Conservation (phyloP, 2,113 vertebrate genomes). For the Eretmochelys imbricata region DNA sequence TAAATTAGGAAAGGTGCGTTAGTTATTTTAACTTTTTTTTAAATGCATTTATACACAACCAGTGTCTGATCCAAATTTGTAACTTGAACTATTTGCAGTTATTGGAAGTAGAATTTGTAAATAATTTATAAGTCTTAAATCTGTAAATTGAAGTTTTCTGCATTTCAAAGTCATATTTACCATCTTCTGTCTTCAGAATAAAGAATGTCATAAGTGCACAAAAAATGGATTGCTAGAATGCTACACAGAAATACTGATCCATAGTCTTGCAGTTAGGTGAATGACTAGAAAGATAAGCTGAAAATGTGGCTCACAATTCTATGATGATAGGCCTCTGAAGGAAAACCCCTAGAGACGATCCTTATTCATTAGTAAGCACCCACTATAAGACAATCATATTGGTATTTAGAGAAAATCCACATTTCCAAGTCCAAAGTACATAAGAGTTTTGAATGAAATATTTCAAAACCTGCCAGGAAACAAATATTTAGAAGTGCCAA, state of each 20-base stretch:
- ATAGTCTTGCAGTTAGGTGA: background rate
- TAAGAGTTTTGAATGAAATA: background rate
- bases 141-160: background rate
- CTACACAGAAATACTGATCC: conserved; percentile 5
- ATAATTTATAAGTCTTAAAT: conserved; percentile 16
- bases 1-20: background rate
- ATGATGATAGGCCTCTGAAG: background rate
- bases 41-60: background rate
- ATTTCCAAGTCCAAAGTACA: background rate
- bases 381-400: background rate
- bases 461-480: background rate
- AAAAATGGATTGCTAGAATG: background rate
- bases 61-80: background rate
- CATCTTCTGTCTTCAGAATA: conserved; percentile 1
- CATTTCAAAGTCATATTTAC: conserved; percentile 14
- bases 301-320: background rate
- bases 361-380: background rate
- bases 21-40: background rate
- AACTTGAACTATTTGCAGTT: background rate
- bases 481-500: background rate
- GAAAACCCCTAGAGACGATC: background rate
- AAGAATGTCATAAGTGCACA: background rate
- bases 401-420: conserved; percentile 1
- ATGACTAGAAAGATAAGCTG: background rate
- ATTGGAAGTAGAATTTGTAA: background rate